Base-by-base conservation (phyloP, 2,888 invertebrate genomes). In the Lacanobia oleracea region DNA sequence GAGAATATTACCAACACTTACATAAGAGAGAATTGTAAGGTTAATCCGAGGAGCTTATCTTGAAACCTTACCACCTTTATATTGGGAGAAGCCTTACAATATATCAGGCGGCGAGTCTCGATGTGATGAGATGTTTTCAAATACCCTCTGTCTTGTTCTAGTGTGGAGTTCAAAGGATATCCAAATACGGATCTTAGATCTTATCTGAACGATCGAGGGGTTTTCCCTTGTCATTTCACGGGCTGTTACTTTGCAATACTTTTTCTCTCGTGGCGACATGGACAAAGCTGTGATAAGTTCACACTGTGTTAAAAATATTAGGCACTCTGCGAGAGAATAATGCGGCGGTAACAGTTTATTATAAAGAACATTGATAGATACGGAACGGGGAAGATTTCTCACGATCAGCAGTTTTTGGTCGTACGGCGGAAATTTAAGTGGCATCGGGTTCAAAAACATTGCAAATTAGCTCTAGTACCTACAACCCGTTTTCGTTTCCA, bases 1-100 rank as follows among this genome's bases (percentile, higher is more conserved):
- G n/a, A 45, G 33, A 50, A 60, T 33, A 43, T n/a, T n/a, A 60
- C 50, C 43, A 48, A 77, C 78, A 59, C 75, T 53, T 53, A 53
- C 53, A 60, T 63, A 75, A 48, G 27, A 64, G 37, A 60, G 33
- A 75, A 76, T 14, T 43, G 60, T 27, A n/a, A 65, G 48, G 77
- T 64, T 77, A 64, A 77, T 77, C 56, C 60, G 14, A 77, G 18
- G 43, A 51, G 82, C 64, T 81, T 48, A 81, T 64, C 63, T 65
- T 14, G 77, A 77, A 77, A 77, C 77, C 77, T 56, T 68, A 81
- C 27, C 76, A 61, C 63, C 51, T 69, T 74, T 75, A 23, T 65
- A 80, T 75, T 66, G 45, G 40, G 45, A 53, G 77, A 77, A 81
- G 82, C 82, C 77, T 2, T 77, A 69, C 5, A 27, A 68, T 64